These are phyloP conservation scores for Muscicapa adusta DNA, from an alignment of 2,113 vertebrate species.

Conservation along the genomic window DNA sequence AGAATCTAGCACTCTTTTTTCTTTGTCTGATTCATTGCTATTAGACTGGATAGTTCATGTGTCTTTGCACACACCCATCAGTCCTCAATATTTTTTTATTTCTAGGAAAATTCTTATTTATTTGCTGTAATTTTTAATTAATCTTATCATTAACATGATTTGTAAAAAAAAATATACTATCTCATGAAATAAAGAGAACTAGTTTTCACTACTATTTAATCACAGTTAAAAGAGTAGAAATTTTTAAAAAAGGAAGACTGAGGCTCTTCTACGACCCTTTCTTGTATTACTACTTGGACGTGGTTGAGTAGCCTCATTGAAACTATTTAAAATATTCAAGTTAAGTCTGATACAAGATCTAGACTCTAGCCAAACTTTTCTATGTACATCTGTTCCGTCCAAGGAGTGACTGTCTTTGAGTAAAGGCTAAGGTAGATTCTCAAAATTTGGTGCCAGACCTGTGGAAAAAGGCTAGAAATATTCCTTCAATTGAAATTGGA, in stretches of 20 bases:
- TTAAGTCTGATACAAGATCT: not conserved
- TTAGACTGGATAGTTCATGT: not conserved
- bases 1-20: slow-evolving; percentile 23
- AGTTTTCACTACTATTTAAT: not conserved
- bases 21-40: slow-evolving; percentile 21
- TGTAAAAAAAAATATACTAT: not conserved
- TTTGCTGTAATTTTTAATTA: not conserved
- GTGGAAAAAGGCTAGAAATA: not conserved
- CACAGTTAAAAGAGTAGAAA: not conserved
- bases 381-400: not conserved
- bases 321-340: not conserved
- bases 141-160: not conserved
- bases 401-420: not conserved
- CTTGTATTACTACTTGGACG: not conserved
- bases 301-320: not conserved
- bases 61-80: not conserved
- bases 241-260: not conserved
- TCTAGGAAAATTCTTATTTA: not conserved
- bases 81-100: not conserved
- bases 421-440: not conserved
- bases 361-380: not conserved
- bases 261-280: not conserved
- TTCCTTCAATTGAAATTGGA: not conserved
- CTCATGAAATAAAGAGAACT: not conserved
- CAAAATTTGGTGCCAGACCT: not conserved